Evolutionary conservation across 2,888 invertebrate genomes (phyloP).

Genomic region (Acanthoscelides obtectus): DNA sequence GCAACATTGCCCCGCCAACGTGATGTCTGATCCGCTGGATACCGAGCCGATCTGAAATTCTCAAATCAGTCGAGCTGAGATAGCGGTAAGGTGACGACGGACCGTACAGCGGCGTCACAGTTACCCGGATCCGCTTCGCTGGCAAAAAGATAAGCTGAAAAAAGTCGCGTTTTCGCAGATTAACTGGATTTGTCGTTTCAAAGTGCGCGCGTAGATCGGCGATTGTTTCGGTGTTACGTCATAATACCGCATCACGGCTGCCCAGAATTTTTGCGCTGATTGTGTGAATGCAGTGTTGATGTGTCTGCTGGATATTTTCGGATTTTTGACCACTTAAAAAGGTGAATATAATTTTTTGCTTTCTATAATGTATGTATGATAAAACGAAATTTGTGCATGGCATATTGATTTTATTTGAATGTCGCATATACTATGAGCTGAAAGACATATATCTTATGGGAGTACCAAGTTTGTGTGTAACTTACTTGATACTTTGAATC

Average conservation of each 20-base stretch:
- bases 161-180: neutral
- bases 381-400: neutral
- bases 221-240: neutral
- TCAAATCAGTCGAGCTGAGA: slow-evolving; percentile 39
- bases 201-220: neutral
- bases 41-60: slow-evolving; percentile 1
- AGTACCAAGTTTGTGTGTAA: too few species aligned
- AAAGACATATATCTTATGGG: too few species aligned
- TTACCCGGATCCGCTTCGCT: slow-evolving; percentile 33
- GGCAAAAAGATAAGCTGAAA: neutral
- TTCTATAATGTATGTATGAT: neutral
- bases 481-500: too few species aligned
- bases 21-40: slow-evolving; percentile 15
- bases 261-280: neutral
- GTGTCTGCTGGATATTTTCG: neutral
- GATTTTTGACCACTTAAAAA: neutral
- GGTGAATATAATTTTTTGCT: neutral
- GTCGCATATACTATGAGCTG: too few species aligned
- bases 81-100: slow-evolving; percentile 47
- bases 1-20: slow-evolving; percentile 18
- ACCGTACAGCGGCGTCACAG: slow-evolving; percentile 42
- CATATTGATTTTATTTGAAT: neutral
- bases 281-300: neutral
- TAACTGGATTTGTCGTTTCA: neutral
- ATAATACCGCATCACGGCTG: neutral